Evolutionary conservation across 2,113 vertebrate genomes (phyloP).

Genomic region (Bambusicola thoracicus): DNA sequence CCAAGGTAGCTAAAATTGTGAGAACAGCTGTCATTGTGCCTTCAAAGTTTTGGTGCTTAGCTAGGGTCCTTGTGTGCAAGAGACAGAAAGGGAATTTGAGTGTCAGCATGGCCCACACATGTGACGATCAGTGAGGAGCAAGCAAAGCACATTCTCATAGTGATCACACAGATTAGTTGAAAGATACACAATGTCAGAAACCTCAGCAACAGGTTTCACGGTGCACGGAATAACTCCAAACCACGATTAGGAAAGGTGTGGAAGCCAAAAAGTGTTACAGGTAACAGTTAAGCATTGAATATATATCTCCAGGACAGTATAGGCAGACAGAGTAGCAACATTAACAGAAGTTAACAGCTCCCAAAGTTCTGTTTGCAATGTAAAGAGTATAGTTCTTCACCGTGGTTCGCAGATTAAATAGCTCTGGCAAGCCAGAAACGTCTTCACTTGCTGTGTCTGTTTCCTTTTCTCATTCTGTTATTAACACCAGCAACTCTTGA

Average conservation of each 20-base stretch:
- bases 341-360: not conserved
- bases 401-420: not conserved
- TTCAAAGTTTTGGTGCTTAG: not conserved
- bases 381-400: not conserved
- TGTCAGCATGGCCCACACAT: not conserved
- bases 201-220: not conserved
- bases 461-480: not conserved
- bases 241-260: not conserved
- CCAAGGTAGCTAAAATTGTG: not conserved
- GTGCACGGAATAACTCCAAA: not conserved
- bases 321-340: not conserved
- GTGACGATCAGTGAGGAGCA: not conserved
- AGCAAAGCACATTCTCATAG: not conserved
- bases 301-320: not conserved
- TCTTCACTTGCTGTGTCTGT: not conserved
- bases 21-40: not conserved
- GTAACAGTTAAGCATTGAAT: not conserved
- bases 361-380: not conserved
- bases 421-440: not conserved
- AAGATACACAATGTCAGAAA: not conserved
- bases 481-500: not conserved
- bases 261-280: not conserved
- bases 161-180: not conserved
- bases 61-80: not conserved
- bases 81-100: not conserved